Evolutionary conservation across 2,113 vertebrate genomes (phyloP), one percentile per base, ranked within the genome.

Genomic region (Phainopepla nitens): DNA sequence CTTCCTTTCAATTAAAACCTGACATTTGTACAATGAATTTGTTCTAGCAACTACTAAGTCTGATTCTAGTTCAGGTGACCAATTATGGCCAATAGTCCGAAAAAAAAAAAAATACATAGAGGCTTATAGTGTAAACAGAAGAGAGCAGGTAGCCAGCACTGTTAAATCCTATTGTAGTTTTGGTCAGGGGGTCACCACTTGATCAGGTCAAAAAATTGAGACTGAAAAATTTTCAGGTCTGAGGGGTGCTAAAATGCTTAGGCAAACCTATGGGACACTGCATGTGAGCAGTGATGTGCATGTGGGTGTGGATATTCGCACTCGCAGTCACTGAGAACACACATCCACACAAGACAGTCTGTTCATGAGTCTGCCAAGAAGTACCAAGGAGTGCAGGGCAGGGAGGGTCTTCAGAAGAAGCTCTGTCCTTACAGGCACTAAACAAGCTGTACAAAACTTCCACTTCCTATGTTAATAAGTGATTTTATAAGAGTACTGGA

Each of bases 371-470:
- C 57, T 44, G 28, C 13, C n/a, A 28, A 28, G 31, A 41, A 22
- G 39, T 3, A 0, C 1, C 31, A 31, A 17, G 45, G 41, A 69
- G 7, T 1, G 15, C 31, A 73, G 35, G 2, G 15, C 36, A n/a
- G 4, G 5, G 10, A 58, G 3, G 4, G 21, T 22, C 41, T 69
- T 39, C 1, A 3, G 11, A 15, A 77, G n/a, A 16, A 90, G 18
- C 24, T 58, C 54, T 33, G 5, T 19, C 31, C 31, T 17, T 3
- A 39, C 18, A 42, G 45, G 31, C 36, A 78, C 15, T 11, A 36
- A 53, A 50, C 10, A 51, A 75, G n/a, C 19, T 6, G 15, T 12
- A 61, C n/a, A 33, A 42, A 84, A 82, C 27, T 42, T 56, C 54
- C 45, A 49, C n/a, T 44, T n/a, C 2, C 1, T 10, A 42, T 42